Conservation (phyloP, 2,797 vertebrate genomes). For the Chanos chanos region DNA sequence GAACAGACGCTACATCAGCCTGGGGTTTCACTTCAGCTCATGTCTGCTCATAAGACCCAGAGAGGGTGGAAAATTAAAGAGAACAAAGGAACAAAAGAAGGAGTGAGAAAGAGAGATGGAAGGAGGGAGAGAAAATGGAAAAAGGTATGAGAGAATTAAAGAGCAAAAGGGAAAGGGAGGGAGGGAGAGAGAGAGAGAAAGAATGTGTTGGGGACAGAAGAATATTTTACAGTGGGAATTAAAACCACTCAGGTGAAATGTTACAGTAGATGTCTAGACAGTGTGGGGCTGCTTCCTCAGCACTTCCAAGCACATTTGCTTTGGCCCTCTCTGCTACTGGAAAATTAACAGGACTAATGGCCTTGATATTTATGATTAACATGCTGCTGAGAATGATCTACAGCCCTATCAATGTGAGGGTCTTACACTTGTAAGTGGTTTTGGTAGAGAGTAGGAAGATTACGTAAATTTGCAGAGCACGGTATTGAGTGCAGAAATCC, state of each 20-base stretch:
- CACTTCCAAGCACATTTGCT: background rate
- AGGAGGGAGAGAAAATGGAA: conserved; percentile 3
- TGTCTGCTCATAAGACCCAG: conserved; percentile 2
- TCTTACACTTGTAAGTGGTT: no score
- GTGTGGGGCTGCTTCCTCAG: conserved; percentile 29
- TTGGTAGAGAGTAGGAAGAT: no score
- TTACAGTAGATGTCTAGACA: conserved; percentile 42
- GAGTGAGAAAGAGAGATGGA: background rate
- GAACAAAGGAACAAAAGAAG: background rate
- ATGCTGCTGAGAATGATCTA: background rate
- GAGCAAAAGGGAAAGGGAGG: conserved; percentile 3
- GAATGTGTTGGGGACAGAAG: background rate
- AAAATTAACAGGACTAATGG: conserved; percentile 1
- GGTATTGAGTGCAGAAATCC: no score
- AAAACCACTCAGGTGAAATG: conserved; percentile 39
- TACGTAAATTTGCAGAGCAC: no score
- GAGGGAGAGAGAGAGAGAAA: background rate
- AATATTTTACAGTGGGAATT: background rate
- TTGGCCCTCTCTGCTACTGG: background rate
- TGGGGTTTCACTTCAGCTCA: conserved; percentile 22
- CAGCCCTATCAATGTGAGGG: background rate
- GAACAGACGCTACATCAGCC: conserved; percentile 22
- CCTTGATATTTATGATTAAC: conserved; percentile 15
- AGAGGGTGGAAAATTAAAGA: background rate
- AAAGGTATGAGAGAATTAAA: conserved; percentile 6